A percentile compares a stretch with the other conserved stretches of the same genome.
These are phyloP conservation scores for Meandrusa payeni DNA, from an alignment of 2,888 invertebrate genomes.

Conservation along the genomic window DNA sequence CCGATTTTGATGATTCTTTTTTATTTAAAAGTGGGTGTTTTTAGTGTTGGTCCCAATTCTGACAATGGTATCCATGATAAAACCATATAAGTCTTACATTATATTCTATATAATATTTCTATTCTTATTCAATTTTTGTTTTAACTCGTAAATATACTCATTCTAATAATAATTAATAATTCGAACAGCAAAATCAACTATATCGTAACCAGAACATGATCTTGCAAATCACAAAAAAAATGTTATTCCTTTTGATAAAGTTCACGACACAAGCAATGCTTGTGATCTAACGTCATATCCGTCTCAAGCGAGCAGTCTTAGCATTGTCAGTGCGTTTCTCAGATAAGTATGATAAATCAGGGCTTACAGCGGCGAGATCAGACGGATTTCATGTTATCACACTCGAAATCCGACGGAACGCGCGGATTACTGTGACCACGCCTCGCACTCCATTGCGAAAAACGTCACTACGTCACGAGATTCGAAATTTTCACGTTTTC, in stretches of 20 bases:
- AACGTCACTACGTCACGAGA: constrained; percentile 23
- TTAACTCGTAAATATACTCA: too few relatives aligned
- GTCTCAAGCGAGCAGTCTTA: constrained; percentile 39
- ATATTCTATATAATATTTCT: too few relatives aligned
- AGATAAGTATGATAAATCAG: constrained; percentile 64
- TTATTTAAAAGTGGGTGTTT: too few relatives aligned
- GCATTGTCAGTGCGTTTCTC: constrained; percentile 44
- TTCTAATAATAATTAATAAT: too few relatives aligned
- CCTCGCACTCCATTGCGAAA: constrained; percentile 30
- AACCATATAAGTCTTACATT: too few relatives aligned
- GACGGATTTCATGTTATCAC: constrained; percentile 35
- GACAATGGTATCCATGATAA: too few relatives aligned
- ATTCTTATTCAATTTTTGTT: too few relatives aligned
- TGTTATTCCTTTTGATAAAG: constrained; percentile 3
- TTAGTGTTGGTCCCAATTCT: too few relatives aligned
- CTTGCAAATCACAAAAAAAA: too few relatives aligned
- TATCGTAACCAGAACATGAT: too few relatives aligned
- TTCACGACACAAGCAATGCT: neutral
- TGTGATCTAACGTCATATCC: constrained; percentile 40
- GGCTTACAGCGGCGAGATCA: constrained; percentile 54
- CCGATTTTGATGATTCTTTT: too few relatives aligned
- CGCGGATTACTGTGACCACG: constrained; percentile 43
- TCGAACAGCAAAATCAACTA: too few relatives aligned
- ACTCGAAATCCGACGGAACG: constrained; percentile 26
- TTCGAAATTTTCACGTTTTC: neutral